Conservation (phyloP, 2,113 vertebrate species). For the Trogon melanurus region DNA sequence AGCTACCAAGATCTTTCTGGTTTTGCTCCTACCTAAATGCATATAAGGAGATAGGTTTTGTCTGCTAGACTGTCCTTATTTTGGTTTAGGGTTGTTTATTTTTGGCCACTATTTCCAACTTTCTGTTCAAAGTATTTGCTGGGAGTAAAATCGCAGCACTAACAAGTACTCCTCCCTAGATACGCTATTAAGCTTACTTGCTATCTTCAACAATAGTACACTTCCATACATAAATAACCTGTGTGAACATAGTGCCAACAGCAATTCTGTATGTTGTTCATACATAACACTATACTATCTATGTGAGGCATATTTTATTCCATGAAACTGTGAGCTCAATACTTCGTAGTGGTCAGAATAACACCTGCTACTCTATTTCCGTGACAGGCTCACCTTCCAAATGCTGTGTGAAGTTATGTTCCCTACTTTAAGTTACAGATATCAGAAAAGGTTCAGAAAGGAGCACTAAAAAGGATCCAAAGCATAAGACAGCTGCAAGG, state of each 20-base stretch:
- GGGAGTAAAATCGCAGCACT: background rate
- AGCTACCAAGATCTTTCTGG: background rate
- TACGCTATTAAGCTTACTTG: background rate
- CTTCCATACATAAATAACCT: background rate
- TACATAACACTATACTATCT: background rate
- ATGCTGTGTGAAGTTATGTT: background rate
- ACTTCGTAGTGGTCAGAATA: background rate
- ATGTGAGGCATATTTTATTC: background rate
- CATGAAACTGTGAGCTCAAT: background rate
- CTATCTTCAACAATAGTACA: background rate
- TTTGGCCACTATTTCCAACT: background rate
- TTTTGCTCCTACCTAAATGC: background rate
- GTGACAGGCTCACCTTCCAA: background rate
- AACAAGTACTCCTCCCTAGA: background rate
- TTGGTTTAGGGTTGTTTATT: background rate
- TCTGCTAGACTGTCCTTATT: background rate
- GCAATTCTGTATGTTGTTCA: background rate
- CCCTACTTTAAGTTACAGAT: background rate
- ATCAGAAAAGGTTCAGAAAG: background rate
- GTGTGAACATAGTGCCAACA: background rate
- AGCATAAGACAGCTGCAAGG: background rate
- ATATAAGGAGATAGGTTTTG: background rate
- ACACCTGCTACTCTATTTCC: background rate
- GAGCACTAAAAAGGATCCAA: background rate
- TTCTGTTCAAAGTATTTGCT: background rate